Base-by-base conservation (phyloP, 1,140 invertebrate species). In the Drosophila rhopaloa region DNA sequence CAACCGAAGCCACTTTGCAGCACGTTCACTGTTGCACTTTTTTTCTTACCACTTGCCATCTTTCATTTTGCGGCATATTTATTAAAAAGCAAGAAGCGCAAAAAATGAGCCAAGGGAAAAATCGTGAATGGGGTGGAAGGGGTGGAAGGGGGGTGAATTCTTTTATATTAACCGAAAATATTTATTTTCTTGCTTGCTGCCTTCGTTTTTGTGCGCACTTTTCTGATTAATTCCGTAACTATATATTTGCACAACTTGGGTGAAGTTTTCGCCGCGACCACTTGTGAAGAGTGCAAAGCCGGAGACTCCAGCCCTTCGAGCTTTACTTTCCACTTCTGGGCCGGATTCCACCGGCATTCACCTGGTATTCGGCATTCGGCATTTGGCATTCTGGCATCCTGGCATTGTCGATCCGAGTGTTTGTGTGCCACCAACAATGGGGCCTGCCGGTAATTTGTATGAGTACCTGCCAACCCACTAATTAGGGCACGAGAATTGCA, bases 121-220 rank as follows among this genome's bases (percentile, higher is more conserved):
- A 67, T 66, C 7, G 10, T 14, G 24, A 13, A n/a, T 14, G 55
- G 55, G 29, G 55, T 24, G 24, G 24, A 4, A 4, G 24, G 24
- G 24, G 50, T 14, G 38, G 13, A 6, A 16, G 19, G 37, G 43
- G n/a, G 41, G 35, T 57, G 82, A 73, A 65, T 68, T 79, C 79
- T 54, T 68, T 83, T 83, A 83, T 86, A 88, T 88, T 80, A 83
- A 88, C 84, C 66, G 61, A 89, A 89, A 88, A 83, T 89, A 89
- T 88, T 83, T 89, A 70, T 89, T 89, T 76, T 85, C 67, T 74
- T 85, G 53, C 67, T 68, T 51, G 56, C 35, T 57, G 47, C 47
- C 53, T 62, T 80, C 46, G 44, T 79, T 75, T 71, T 55, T 61
- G 40, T 54, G 67, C 43, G 79, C 82, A 86, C 66, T 86, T 88